Conservation (phyloP, 2,888 invertebrate species). For the Geotrupes spiniger region DNA sequence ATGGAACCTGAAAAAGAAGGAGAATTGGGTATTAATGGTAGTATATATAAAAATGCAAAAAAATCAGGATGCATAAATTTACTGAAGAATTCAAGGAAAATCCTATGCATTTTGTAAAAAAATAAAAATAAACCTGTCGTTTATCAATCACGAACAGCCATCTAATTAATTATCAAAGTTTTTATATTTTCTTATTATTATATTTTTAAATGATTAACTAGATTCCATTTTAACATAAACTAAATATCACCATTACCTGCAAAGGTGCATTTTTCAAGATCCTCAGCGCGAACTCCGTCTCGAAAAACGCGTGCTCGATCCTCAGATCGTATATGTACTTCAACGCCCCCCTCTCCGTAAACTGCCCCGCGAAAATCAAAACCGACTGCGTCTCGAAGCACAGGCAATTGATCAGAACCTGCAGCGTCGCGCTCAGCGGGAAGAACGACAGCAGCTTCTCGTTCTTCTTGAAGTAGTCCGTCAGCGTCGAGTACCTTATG, state of each 20-base stretch:
- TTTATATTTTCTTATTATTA: too few species aligned
- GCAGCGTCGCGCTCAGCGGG: conserved; percentile 38
- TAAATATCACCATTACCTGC: conserved; percentile 28
- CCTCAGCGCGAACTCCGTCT: conserved; percentile 35
- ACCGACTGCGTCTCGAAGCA: conserved; percentile 35
- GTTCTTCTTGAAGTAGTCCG: conserved; percentile 30
- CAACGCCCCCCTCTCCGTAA: conserved; percentile 37
- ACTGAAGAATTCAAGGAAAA: too few species aligned
- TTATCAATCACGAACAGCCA: too few species aligned
- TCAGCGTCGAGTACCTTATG: conserved; percentile 29
- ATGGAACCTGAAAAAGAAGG: too few species aligned
- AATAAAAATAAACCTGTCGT: too few species aligned
- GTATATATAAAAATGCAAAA: too few species aligned
- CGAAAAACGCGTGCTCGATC: conserved; percentile 36
- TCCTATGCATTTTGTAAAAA: too few species aligned
- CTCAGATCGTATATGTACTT: conserved; percentile 41
- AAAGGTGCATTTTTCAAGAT: conserved; percentile 35
- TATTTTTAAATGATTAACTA: too few species aligned
- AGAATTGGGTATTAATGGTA: too few species aligned
- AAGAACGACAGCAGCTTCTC: conserved; percentile 39
- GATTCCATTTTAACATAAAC: too few species aligned
- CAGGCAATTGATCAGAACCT: conserved; percentile 35
- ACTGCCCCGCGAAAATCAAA: conserved; percentile 34
- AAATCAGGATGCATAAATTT: too few species aligned
- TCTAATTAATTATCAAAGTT: too few species aligned